Base-by-base conservation (phyloP, 2,888 invertebrate species). In the Calliopum simillimum region DNA sequence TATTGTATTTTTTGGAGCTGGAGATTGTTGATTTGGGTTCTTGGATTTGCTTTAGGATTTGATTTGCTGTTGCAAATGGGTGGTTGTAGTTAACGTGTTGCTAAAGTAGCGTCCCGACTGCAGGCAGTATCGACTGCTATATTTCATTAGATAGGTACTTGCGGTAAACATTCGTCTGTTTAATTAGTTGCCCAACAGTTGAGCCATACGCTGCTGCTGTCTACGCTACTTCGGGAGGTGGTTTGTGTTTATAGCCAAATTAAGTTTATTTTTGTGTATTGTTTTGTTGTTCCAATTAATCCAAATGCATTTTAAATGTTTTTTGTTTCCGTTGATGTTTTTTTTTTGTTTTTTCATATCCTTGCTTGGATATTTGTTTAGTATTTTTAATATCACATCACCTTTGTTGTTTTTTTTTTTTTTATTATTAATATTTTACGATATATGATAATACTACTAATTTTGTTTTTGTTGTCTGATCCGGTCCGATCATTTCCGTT, bases 381-480 rank as follows among this genome's bases (percentile, higher is more conserved):
- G 76, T 77, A 78, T 78, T 78, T 73, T 78, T 79, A 80, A 80
- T 80, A 81, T 80, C 78, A 78, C 78, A 79, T 80, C 77, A 77
- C 76, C 78, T 79, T 79, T 78, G 75, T 77, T 77, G 77, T 76
- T 76, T 66, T 70, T 67, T 77, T 77, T 76, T 76, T 66, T 70
- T 67, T 63, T 69, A 68, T 56, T 68, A 55, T 33, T 46, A 73
- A 53, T 71, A 71, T 59, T 71, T 64, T 58, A 64, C 53, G 59
- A 44, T 65, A 23, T 65, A 43, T 53, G 44, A 43, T 68, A 71
- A 70, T 71, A 62, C 41, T 64, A 62, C 68, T 46, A 68, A 61
- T 62, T 68, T 19, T 71, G 61, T 8, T 68, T 62, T 51, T 61
- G 51, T 19, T 25, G 55, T 69, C 56, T 72, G 72, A 62, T 21